Evolutionary conservation across 2,797 vertebrate genomes (phyloP).

Genomic region (Parauchenoglanis punctatus): DNA sequence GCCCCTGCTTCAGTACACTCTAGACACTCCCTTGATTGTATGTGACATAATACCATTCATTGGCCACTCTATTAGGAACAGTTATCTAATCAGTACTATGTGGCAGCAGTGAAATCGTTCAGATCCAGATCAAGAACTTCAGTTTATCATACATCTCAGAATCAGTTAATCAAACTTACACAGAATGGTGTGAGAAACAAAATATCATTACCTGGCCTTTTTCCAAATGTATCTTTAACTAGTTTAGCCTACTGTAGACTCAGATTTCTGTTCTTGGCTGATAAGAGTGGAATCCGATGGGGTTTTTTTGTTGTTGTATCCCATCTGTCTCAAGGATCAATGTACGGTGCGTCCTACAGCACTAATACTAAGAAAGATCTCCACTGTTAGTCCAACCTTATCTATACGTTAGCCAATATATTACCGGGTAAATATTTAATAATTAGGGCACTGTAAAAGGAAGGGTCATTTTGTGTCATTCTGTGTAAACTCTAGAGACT

Average conservation of each 20-base stretch:
- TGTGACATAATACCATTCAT: not conserved
- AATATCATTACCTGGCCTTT: not conserved
- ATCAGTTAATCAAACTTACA: not conserved
- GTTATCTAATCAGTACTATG: not conserved
- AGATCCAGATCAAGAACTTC: constrained; percentile 9
- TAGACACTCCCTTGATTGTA: no score
- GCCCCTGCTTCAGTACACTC: no score
- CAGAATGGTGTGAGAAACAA: not conserved
- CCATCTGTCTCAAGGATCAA: not conserved
- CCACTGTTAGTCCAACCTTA: no score
- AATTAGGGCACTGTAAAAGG: no score
- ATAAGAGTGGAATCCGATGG: not conserved
- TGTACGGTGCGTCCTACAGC: not conserved
- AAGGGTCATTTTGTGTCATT: not conserved
- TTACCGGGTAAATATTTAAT: no score
- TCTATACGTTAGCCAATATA: no score
- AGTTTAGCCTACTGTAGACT: not conserved
- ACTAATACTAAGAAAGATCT: no score
- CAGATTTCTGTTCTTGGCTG: not conserved
- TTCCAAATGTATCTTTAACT: not conserved
- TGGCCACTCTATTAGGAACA: not conserved
- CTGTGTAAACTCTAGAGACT: not conserved
- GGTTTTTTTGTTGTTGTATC: not conserved
- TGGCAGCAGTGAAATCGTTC: not conserved
- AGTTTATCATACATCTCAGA: not conserved